Percentiles rank a stretch among this genome's conserved stretches.
phyloP scores from a whole-genome alignment of 2,888 invertebrate genomes.

The Sarcophaga caerulescens region DNA sequence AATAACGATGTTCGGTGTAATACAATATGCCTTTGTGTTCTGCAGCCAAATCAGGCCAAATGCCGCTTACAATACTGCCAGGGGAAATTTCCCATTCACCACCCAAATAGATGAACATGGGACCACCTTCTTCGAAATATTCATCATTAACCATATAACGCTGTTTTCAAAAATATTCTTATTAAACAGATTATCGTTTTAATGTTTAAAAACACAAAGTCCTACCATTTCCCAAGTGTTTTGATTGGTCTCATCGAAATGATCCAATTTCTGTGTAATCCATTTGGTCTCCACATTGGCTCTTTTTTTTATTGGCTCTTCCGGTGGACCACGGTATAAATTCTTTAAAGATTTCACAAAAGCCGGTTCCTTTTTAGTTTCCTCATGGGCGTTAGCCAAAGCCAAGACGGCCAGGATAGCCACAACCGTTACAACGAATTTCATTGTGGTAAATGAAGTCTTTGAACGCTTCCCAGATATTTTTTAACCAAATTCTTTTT shows the following conservation, averaged over 20 bases:
- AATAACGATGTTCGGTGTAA: conserved; percentile 91
- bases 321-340: conserved; percentile 60
- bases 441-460: conserved; percentile 72
- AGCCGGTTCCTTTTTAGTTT: conserved; percentile 68
- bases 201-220: too few relatives aligned
- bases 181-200: background rate
- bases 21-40: conserved; percentile 85
- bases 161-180: conserved; percentile 61
- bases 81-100: conserved; percentile 86
- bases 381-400: conserved; percentile 50
- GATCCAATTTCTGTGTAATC: conserved; percentile 84
- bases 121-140: conserved; percentile 81
- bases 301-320: background rate
- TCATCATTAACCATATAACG: conserved; percentile 82
- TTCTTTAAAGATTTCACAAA: conserved; percentile 70
- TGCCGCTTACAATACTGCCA: conserved; percentile 83
- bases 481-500: background rate
- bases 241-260: conserved; percentile 83
- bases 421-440: conserved; percentile 54
- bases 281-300: conserved; percentile 74
- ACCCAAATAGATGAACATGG: conserved; percentile 86
- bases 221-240: conserved; percentile 82
- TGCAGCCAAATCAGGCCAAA: conserved; percentile 84
- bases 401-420: conserved; percentile 59
- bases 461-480: background rate